These are phyloP conservation scores for Andrena haemorrhoa DNA, from an alignment of 2,888 invertebrate species.

Conservation along the genomic window DNA sequence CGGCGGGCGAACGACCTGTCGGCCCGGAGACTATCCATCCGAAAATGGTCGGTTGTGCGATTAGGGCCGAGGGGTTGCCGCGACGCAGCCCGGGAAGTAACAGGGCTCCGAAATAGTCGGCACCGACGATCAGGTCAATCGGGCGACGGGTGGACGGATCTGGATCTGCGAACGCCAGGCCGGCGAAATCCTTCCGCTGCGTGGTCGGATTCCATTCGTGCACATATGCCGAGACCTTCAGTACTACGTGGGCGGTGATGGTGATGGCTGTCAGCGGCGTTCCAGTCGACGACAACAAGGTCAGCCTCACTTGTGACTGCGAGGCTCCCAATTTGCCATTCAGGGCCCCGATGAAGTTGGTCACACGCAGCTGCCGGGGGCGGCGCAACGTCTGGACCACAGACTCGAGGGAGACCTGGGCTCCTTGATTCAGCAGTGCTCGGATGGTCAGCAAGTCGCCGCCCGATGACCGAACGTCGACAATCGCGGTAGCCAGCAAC, in stretches of 20 bases:
- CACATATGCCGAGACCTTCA: too few species aligned
- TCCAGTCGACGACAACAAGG: too few species aligned
- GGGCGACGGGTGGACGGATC: not conserved
- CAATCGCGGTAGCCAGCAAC: not conserved
- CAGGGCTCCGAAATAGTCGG: not conserved
- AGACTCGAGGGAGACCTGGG: not conserved
- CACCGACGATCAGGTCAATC: not conserved
- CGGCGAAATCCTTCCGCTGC: not conserved
- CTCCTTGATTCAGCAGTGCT: not conserved
- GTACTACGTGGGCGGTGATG: too few species aligned
- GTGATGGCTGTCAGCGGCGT: accelerated
- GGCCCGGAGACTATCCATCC: not conserved
- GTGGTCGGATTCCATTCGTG: not conserved
- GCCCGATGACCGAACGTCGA: not conserved
- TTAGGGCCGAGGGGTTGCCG: not conserved
- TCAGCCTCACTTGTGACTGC: not conserved
- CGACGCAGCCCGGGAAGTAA: not conserved
- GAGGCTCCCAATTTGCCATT: not conserved
- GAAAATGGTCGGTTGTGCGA: not conserved
- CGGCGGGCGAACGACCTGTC: not conserved
- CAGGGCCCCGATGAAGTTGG: not conserved
- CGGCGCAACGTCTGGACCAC: not conserved
- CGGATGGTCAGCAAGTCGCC: not conserved
- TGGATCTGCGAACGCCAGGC: not conserved
- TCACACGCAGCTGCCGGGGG: not conserved